phyloP scores from a whole-genome alignment of 2,113 vertebrate species.

The Hippocampus zosterae region DNA sequence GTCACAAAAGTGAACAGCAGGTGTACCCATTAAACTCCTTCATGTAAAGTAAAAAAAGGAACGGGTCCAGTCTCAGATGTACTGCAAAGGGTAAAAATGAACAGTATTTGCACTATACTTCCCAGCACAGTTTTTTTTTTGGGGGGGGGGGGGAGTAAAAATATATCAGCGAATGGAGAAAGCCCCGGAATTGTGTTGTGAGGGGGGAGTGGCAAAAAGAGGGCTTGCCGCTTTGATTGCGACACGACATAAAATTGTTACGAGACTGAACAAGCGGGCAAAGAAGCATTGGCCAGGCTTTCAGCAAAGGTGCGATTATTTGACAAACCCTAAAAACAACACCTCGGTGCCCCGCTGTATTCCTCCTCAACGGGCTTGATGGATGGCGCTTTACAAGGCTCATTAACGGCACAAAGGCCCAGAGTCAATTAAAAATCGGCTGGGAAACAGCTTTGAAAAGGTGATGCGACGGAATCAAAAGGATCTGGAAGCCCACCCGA shows the following conservation, averaged over 20 bases:
- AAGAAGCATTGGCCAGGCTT: conserved; percentile 25
- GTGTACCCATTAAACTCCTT: background rate
- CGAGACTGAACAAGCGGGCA: conserved; percentile 30
- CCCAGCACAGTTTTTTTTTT: background rate
- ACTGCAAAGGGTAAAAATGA: background rate
- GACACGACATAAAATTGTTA: conserved; percentile 48
- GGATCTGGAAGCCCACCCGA: conserved; percentile 45
- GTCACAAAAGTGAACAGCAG: background rate
- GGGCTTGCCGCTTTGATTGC: conserved; percentile 41
- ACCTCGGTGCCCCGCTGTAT: conserved; percentile 13
- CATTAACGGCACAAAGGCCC: conserved; percentile 33
- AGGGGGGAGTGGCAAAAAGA: conserved; percentile 36
- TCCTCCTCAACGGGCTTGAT: conserved; percentile 19
- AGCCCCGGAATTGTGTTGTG: conserved; percentile 45
- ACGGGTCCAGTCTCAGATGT: background rate
- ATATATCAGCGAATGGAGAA: conserved; percentile 31
- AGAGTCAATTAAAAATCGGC: conserved; percentile 45
- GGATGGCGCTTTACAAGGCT: conserved; percentile 28
- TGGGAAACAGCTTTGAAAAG: conserved; percentile 52
- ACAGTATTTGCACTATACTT: background rate
- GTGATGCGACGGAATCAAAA: conserved; percentile 55
- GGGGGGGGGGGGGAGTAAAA: background rate
- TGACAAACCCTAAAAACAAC: conserved; percentile 23
- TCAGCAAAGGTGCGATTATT: conserved; percentile 24
- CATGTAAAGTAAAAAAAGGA: background rate